phyloP scores from a whole-genome alignment of 2,797 vertebrate genomes.

The Sciaenops ocellatus region DNA sequence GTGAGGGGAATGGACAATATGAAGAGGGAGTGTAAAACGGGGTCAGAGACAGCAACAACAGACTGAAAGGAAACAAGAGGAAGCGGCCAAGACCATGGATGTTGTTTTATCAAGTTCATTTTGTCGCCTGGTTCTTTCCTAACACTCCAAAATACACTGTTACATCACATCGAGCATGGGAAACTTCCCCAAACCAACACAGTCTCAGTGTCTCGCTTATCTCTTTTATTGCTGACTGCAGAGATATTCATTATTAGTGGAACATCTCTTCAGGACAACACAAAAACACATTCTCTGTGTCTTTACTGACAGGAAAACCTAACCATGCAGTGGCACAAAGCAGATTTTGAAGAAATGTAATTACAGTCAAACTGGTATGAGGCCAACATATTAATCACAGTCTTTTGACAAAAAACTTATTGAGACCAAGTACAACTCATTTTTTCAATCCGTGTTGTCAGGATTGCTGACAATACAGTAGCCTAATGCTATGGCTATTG shows the following conservation, averaged over 20 bases:
- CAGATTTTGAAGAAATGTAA: constrained; percentile 15
- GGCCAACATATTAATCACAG: constrained; percentile 21
- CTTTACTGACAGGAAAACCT: constrained; percentile 21
- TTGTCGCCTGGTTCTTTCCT: constrained; percentile 74
- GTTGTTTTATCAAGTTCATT: constrained; percentile 84
- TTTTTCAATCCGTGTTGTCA: constrained; percentile 18
- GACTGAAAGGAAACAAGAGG: constrained; percentile 81
- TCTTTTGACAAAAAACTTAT: constrained; percentile 5
- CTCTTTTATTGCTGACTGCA: constrained; percentile 45
- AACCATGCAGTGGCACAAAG: constrained; percentile 5
- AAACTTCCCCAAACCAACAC: constrained; percentile 73
- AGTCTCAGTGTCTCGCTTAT: constrained; percentile 64
- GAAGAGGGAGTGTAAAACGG: constrained; percentile 50
- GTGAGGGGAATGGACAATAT: constrained; percentile 40
- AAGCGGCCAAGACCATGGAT: constrained; percentile 78
- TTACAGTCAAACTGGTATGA: constrained; percentile 26
- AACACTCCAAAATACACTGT: constrained; percentile 84
- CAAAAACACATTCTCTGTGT: constrained; percentile 8
- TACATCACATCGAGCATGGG: constrained; percentile 84
- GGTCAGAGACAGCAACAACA: constrained; percentile 77
- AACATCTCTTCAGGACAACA: constrained; percentile 34
- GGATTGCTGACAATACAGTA: constrained; percentile 51
- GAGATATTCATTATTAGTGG: constrained; percentile 63
- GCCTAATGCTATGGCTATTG: constrained; percentile 37
- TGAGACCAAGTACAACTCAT: background rate